A percentile compares a stretch with the other conserved stretches of the same genome.
These are phyloP conservation scores for Cyphomyrmex costatus DNA, from an alignment of 1,140 invertebrate genomes.

Conservation along the genomic window DNA sequence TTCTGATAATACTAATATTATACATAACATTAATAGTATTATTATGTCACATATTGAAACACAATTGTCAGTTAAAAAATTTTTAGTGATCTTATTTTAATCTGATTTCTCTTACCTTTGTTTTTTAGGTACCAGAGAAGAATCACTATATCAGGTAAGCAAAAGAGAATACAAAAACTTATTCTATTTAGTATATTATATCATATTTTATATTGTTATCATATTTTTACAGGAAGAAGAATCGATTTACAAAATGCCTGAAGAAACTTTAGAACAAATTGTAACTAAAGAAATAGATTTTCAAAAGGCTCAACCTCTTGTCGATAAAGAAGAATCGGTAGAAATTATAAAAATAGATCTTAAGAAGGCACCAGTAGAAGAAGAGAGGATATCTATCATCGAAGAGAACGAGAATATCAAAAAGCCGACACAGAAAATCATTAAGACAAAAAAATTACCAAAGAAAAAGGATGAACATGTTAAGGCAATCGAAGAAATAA, in stretches of 20 bases:
- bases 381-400: constrained; percentile 70
- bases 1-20: no score
- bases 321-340: constrained; percentile 77
- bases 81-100: not conserved
- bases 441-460: constrained; percentile 77
- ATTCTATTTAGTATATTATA: not conserved
- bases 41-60: not conserved
- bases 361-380: constrained; percentile 68
- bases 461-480: constrained; percentile 73
- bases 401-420: constrained; percentile 76
- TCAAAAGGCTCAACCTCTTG: constrained; percentile 68
- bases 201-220: not conserved
- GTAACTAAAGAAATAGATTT: constrained; percentile 68
- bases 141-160: constrained; percentile 74
- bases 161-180: not conserved
- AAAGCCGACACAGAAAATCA: constrained; percentile 74
- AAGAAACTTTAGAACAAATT: constrained; percentile 68
- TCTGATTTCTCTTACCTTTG: constrained; percentile 58
- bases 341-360: constrained; percentile 79
- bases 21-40: not conserved
- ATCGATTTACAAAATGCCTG: constrained; percentile 73
- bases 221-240: constrained; percentile 59
- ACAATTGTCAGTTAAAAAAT: not conserved
- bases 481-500: constrained; percentile 67
- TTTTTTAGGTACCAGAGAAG: constrained; percentile 72